A percentile compares a stretch with the other conserved stretches of the same genome.
phyloP scores from a whole-genome alignment of 2,797 vertebrate species.

The Sebastes reedi region DNA sequence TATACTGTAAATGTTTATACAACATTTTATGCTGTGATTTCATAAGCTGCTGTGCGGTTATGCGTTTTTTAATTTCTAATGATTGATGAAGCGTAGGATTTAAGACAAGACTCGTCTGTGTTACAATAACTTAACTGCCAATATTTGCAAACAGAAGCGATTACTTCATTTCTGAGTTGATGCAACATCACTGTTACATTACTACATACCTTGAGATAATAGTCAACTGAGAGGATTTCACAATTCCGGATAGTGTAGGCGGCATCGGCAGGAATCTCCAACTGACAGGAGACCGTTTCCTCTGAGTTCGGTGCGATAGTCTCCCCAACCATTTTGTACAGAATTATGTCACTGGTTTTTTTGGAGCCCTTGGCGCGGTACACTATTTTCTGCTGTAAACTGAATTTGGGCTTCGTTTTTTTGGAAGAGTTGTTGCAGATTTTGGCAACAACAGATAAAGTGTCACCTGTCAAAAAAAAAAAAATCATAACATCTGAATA shows the following conservation, averaged over 20 bases:
- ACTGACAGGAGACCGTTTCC: conserved; percentile 81
- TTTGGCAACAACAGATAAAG: conserved; percentile 86
- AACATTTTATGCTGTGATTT: background rate
- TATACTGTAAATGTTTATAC: background rate
- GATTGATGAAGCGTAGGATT: background rate
- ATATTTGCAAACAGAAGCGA: background rate
- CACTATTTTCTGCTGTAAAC: conserved; percentile 79
- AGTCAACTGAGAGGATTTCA: conserved; percentile 87
- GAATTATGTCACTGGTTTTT: conserved; percentile 66
- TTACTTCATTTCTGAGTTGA: background rate
- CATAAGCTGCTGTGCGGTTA: background rate
- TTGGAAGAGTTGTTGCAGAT: conserved; percentile 91
- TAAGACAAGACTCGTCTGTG: background rate
- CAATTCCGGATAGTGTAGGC: conserved; percentile 83
- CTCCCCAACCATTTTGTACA: conserved; percentile 85
- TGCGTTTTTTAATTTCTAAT: background rate
- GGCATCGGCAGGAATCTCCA: conserved; percentile 83
- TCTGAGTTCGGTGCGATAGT: conserved; percentile 81
- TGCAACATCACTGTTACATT: no score
- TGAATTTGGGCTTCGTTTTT: conserved; percentile 84
- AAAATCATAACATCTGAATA: no score
- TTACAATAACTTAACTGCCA: background rate
- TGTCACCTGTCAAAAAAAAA: conserved; percentile 92
- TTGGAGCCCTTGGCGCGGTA: conserved; percentile 80
- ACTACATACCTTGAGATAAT: conserved; percentile 84